Conservation (phyloP, 2,888 invertebrate species). For the Conchocele bisecta region DNA sequence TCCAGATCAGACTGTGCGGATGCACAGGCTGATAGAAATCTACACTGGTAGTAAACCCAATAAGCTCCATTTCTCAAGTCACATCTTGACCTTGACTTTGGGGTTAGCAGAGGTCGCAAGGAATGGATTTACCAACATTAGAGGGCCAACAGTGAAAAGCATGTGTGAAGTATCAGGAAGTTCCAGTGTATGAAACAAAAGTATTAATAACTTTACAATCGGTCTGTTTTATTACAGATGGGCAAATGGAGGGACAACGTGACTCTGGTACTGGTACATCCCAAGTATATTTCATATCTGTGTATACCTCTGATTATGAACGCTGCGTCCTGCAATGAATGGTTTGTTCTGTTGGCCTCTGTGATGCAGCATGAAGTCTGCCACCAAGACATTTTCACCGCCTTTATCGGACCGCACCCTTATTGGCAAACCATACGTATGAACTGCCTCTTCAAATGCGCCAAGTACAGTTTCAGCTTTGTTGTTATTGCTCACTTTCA, state of each 20-base stretch:
- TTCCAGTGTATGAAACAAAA: too few relatives aligned
- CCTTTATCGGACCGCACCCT: constrained; percentile 55
- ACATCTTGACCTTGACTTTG: too few relatives aligned
- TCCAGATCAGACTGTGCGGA: too few relatives aligned
- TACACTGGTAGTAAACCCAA: too few relatives aligned
- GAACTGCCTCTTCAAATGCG: constrained; percentile 45
- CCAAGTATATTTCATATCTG: not conserved
- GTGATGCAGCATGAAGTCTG: constrained; percentile 39
- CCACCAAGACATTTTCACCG: constrained; percentile 51
- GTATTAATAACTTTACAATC: too few relatives aligned
- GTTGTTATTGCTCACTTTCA: constrained; percentile 50
- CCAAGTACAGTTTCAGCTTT: constrained; percentile 42
- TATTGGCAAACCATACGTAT: constrained; percentile 41
- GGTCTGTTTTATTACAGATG: not conserved
- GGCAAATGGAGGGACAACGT: not conserved
- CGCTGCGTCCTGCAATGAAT: constrained; percentile 50
- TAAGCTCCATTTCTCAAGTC: too few relatives aligned
- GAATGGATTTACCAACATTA: too few relatives aligned
- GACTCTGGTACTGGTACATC: not conserved
- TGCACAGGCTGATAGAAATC: too few relatives aligned
- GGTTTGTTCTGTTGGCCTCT: constrained; percentile 5
- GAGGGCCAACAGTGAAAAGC: too few relatives aligned
- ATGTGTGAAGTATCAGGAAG: too few relatives aligned
- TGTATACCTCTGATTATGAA: constrained; percentile 45
- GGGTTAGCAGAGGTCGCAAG: too few relatives aligned